Evolutionary conservation across 2,888 invertebrate species (phyloP).

Genomic region (Sarcophaga rosellei): DNA sequence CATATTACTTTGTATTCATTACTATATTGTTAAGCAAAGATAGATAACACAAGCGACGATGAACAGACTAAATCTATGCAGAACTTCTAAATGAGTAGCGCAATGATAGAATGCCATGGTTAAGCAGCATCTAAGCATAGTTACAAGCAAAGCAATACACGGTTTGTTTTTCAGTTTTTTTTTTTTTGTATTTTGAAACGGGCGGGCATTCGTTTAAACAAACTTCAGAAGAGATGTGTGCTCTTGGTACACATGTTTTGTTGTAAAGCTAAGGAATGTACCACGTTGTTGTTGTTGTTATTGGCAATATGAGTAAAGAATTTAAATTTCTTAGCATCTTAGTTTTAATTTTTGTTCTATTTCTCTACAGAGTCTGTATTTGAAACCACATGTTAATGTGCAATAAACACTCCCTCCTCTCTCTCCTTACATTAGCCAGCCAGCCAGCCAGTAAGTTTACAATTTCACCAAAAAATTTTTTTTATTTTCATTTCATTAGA

Average conservation of each 20-base stretch:
- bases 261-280: neutral
- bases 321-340: neutral
- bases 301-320: neutral
- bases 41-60: neutral
- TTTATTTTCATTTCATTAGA: neutral
- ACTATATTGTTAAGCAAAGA: constrained; percentile 13
- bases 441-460: too few species aligned
- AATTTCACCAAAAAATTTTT: neutral
- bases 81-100: constrained; percentile 12
- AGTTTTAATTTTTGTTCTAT: neutral
- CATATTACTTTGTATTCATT: constrained; percentile 29
- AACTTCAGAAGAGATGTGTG: neutral
- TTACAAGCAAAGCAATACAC: constrained; percentile 33
- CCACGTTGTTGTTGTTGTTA: neutral
- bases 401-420: too few species aligned
- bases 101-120: neutral
- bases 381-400: too few species aligned
- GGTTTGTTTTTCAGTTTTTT: constrained; percentile 18
- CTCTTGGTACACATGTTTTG: neutral
- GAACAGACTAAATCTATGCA: constrained; percentile 22
- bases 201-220: neutral
- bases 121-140: constrained; percentile 11
- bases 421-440: too few species aligned
- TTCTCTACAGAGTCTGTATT: neutral
- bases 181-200: neutral